Evolutionary conservation across 2,113 vertebrate genomes (phyloP).

Genomic region (Tragelaphus strepsiceros): DNA sequence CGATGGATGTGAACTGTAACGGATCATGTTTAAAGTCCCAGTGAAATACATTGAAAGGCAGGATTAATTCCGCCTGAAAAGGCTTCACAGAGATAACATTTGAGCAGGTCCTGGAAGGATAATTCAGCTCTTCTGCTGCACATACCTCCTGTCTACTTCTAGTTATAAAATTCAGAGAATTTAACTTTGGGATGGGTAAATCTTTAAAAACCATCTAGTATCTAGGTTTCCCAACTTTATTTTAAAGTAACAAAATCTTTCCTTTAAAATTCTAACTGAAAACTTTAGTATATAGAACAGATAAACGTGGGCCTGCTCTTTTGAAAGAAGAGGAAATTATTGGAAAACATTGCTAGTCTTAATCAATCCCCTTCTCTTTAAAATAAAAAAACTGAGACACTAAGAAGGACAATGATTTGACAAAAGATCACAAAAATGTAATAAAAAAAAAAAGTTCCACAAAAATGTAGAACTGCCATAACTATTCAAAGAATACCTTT

Average conservation of each 20-base stretch:
- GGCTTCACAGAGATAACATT: neutral
- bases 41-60: neutral
- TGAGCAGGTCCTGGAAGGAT: neutral
- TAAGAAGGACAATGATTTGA: neutral
- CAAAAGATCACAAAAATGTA: neutral
- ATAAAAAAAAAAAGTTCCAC: neutral
- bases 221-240: conserved; percentile 5
- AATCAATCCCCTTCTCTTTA: neutral
- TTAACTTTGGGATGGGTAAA: neutral
- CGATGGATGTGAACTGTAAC: neutral
- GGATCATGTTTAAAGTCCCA: neutral
- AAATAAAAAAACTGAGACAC: conserved; percentile 21
- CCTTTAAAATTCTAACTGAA: neutral
- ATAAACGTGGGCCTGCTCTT: neutral
- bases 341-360: neutral
- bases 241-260: conserved; percentile 37
- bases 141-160: neutral
- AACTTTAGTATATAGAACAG: neutral
- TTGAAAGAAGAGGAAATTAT: neutral
- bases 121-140: neutral
- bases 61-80: neutral
- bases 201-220: neutral
- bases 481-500: neutral
- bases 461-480: neutral
- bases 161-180: neutral